Base-by-base conservation (phyloP, 2,797 vertebrate genomes). In the Diceros bicornis region DNA sequence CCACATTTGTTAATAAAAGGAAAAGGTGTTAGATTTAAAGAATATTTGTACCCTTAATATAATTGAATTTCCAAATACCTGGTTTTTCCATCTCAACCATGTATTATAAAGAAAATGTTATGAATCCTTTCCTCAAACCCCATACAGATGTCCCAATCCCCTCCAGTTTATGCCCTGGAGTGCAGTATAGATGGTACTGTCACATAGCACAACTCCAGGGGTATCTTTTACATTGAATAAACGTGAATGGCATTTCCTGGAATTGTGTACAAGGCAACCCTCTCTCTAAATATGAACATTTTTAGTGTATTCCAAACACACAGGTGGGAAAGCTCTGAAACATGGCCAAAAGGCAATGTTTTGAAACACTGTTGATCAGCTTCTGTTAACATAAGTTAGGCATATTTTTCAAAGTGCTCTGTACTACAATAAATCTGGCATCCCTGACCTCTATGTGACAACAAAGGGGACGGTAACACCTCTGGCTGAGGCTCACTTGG, bases 151-250 rank as follows among this genome's bases (percentile, higher is more conserved):
- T 7, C 9, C 32, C 16, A 50, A 0, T 27, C 3, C 6, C 52
- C 27, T 91, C 81, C 32, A 47, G 34, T 8, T 34, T 23, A 27
- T 14, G 8, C 7, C 27, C 23, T 13, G 6, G 5, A 7, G 1
- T 18, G 14, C 1, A 41, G 25, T 6, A 6, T 0, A 37, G 27
- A 52, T 18, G 27, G 47, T 14, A 41, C 13, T 18, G 12, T 11
- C 12, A 17, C 7, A 37, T 4, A 27, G 16, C 4, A 74, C 13
- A 59, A 64, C 12, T 21, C 44, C 14, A 12, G 27, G 34, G 44
- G 1, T 12, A 86, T 7, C 13, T 78, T 44, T 69, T 37, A 37
- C 2, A 13, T 2, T 25, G n/a, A 71, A 7, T 21, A 50, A 57
- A 13, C 27, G 0, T 59, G 55, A 77, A 55, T 1, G 9, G 18